A percentile compares a stretch with the other conserved stretches of the same genome.
Evolutionary conservation across 2,113 vertebrate species (phyloP).

Genomic region (Ahaetulla prasina): DNA sequence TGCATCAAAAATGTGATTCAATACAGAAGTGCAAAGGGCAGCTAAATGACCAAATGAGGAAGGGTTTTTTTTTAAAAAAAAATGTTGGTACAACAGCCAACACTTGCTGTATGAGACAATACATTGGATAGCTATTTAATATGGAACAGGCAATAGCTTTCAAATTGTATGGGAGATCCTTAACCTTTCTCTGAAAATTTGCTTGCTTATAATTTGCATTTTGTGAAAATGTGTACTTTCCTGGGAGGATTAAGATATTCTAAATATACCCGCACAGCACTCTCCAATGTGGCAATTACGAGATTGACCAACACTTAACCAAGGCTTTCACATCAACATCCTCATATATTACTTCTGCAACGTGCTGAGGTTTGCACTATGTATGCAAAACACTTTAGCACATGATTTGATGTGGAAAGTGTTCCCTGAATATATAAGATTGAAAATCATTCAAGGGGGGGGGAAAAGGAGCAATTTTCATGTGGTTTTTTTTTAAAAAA

Average conservation of each 20-base stretch:
- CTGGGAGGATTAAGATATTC: not conserved
- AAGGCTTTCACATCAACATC: not conserved
- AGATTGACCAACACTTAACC: not conserved
- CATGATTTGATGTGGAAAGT: not conserved
- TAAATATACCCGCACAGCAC: not conserved
- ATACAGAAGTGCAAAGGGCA: not conserved
- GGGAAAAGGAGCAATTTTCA: not conserved
- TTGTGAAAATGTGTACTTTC: not conserved
- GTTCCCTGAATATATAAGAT: not conserved
- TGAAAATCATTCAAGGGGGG: not conserved
- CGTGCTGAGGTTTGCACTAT: not conserved
- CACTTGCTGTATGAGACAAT: not conserved
- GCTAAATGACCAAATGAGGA: fast-evolving
- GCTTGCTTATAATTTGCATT: not conserved
- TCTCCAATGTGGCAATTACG: too few species aligned
- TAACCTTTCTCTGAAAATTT: not conserved
- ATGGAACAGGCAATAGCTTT: not conserved
- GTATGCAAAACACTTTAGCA: not conserved
- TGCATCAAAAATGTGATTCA: not conserved
- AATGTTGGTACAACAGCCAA: not conserved
- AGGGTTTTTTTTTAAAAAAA: not conserved
- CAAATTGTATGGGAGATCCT: not conserved
- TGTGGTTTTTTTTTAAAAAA: not conserved
- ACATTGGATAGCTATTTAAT: not conserved
- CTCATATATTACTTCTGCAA: not conserved